Conservation (phyloP, 2,113 vertebrate genomes). For the Thymallus thymallus region DNA sequence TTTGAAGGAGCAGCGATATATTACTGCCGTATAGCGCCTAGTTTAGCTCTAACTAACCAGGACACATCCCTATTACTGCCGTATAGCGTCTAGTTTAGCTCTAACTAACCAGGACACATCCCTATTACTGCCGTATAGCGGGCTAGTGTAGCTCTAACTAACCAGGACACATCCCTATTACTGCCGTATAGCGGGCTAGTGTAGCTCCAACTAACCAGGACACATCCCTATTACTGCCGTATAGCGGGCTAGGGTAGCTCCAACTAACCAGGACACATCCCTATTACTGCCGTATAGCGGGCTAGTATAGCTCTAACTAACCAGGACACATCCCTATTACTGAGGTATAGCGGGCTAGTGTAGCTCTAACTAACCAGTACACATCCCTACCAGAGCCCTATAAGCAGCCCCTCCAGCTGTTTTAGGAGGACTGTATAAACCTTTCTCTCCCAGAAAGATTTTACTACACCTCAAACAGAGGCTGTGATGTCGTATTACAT, state of each 20-base stretch:
- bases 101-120: constrained; percentile 30
- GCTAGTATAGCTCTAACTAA: constrained; percentile 23
- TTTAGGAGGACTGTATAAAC: neutral
- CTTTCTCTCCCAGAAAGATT: no score
- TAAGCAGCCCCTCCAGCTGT: neutral
- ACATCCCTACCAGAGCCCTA: neutral
- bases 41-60: constrained; percentile 27
- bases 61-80: constrained; percentile 10
- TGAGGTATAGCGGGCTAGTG: constrained; percentile 10
- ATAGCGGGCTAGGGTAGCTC: constrained; percentile 1
- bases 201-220: constrained; percentile 26
- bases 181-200: neutral
- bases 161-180: constrained; percentile 12
- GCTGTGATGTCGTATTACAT: no score
- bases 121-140: no score
- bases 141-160: constrained; percentile 22
- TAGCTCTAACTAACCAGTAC: constrained; percentile 27
- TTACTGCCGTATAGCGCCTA: constrained; percentile 17
- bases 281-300: no score
- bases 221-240: no score
- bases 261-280: constrained; percentile 30
- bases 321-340: constrained; percentile 12
- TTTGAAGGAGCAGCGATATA: constrained; percentile 26
- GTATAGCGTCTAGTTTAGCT: constrained; percentile 1
- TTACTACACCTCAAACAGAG: neutral